These are phyloP conservation scores for Thaumetopoea pityocampa DNA, from an alignment of 1,140 invertebrate genomes.

Conservation along the genomic window DNA sequence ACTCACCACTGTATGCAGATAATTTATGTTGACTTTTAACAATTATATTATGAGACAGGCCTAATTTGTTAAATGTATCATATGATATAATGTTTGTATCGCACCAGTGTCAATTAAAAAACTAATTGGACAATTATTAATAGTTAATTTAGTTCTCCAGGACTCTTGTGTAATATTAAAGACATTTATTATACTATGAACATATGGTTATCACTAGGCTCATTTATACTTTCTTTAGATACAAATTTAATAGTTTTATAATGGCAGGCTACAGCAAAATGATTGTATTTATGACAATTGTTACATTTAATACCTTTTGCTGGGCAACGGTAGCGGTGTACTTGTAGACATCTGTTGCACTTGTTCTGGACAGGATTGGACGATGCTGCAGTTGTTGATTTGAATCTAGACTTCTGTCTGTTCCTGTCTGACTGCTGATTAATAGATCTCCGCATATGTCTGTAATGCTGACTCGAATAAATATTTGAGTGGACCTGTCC, in stretches of 20 bases:
- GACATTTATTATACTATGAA: not conserved
- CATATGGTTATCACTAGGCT: constrained; percentile 1
- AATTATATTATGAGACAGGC: not conserved
- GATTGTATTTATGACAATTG: constrained; percentile 5
- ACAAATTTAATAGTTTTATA: constrained; percentile 1
- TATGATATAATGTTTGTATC: constrained; percentile 5
- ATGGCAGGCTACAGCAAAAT: constrained; percentile 4
- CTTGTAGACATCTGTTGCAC: constrained; percentile 1
- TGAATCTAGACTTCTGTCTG: no score
- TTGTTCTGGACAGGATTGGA: not conserved
- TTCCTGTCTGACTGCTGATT: no score
- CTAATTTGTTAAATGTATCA: constrained; percentile 2
- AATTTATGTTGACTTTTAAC: constrained; percentile 4
- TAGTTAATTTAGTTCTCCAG: not conserved
- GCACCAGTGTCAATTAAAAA: constrained; percentile 5
- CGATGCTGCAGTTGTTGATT: not conserved
- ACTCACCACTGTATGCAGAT: not conserved
- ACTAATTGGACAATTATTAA: not conserved
- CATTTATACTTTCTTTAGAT: not conserved
- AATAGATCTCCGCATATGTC: no score
- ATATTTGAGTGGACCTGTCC: no score
- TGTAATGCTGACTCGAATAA: no score
- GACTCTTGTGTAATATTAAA: not conserved
- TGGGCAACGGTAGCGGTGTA: not conserved
- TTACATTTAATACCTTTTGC: constrained; percentile 4